Base-by-base conservation (phyloP, 64 coral and sea anemone species). In the Montipora cactus region DNA sequence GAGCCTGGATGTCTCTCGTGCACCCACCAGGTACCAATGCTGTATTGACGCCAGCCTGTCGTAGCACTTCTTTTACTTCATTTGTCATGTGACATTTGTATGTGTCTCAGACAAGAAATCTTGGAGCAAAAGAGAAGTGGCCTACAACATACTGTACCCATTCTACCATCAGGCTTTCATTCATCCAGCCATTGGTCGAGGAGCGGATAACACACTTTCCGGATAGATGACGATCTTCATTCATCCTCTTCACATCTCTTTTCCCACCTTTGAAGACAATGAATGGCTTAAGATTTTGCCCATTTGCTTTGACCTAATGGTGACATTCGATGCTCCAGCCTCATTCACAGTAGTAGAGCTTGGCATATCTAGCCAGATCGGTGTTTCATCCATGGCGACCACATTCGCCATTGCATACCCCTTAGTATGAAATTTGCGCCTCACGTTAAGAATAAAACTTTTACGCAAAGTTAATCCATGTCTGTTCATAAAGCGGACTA, bases 21-120 rank as follows among this genome's bases (percentile, higher is more conserved):
- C 52, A 55, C 5, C 5, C 52, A 55, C 52, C 1, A 55, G 52
- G 52, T 55, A 55, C 52, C 52, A 55, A 55, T 9, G 52, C 52
- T 55, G 52, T 55, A 7, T 55, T 0, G 52, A 55, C 52, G 5
- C 52, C 52, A 55, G 59, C 59, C 71, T 76, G 87, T 10, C 47
- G 22, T 8, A 76, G 74, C 5, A 25, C 74, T 44, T 37, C 16
- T 89, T 76, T 89, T 4, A 89, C 49, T 2, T 21, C 51, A 89
- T 77, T 37, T 8, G 72, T 89, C 72, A 77, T 89, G 87, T 89
- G 51, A 23, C 71, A 77, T 89, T 44, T 89, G 87, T 76, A 89
- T 89, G 49, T 89, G 59, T 13, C 8, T 11, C 13, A 64, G 59
- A 13, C 59, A 64, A 64, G 59, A 64, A 64, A 64, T 64, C 50